Conservation (phyloP, 2,113 vertebrate genomes). For the Sphaerodactylus townsendi region DNA sequence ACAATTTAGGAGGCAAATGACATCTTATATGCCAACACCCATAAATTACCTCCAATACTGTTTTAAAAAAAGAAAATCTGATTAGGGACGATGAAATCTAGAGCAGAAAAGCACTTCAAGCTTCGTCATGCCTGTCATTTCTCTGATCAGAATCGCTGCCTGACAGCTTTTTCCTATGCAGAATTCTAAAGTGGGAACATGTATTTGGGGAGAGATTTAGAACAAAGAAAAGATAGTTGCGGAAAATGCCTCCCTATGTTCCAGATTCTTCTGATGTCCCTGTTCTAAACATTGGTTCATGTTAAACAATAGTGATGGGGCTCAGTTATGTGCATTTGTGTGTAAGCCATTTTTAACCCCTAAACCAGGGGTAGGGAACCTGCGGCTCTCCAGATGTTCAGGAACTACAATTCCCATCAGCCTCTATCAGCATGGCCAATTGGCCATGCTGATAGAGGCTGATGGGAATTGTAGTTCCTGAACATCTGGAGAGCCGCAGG, state of each 20-base stretch:
- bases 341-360: not conserved
- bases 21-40: too few species aligned
- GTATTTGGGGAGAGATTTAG: not conserved
- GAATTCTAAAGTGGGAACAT: not conserved
- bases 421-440: too few species aligned
- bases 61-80: not conserved
- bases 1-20: not conserved
- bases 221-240: too few species aligned
- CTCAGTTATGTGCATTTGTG: not conserved
- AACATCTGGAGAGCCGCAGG: too few species aligned
- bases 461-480: too few species aligned
- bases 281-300: too few species aligned
- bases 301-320: not conserved
- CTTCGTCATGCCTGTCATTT: not conserved
- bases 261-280: not conserved
- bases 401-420: too few species aligned
- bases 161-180: not conserved
- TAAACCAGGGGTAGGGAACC: too few species aligned
- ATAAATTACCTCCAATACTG: not conserved
- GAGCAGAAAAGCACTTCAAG: not conserved
- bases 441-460: too few species aligned
- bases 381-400: too few species aligned
- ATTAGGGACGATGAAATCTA: not conserved
- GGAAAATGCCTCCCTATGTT: not conserved
- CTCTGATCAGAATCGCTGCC: not conserved